phyloP scores from a whole-genome alignment of 2,888 invertebrate genomes.

The Pandemis heparana region DNA sequence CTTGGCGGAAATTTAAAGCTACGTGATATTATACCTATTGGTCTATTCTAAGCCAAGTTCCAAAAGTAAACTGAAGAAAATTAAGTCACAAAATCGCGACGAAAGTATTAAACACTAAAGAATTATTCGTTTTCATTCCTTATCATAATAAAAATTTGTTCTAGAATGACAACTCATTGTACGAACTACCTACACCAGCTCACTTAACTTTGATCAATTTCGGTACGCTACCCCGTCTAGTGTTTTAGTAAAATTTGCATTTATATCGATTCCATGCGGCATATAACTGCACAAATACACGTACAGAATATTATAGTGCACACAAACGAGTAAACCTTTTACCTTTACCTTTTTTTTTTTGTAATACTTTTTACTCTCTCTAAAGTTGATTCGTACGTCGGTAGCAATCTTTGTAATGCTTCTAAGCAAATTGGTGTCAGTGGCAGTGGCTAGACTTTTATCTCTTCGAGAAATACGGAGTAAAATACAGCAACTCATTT shows the following conservation, averaged over 20 bases:
- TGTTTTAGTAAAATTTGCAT: conserved; percentile 39
- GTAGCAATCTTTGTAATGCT: conserved; percentile 38
- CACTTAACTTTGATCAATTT: conserved; percentile 22
- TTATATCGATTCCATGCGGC: conserved; percentile 22
- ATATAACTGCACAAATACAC: conserved; percentile 9
- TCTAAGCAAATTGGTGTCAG: conserved; percentile 40
- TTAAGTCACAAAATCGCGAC: neutral
- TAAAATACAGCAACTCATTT: neutral
- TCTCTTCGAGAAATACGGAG: conserved; percentile 16
- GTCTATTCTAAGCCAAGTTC: no score
- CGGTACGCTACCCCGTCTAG: neutral
- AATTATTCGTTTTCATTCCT: neutral
- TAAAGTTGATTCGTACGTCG: conserved; percentile 3
- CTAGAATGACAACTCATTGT: neutral
- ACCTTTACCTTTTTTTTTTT: no score
- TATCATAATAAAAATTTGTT: no score
- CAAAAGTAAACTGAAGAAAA: neutral
- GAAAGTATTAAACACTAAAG: no score
- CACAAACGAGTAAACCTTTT: neutral
- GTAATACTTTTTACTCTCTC: conserved; percentile 15
- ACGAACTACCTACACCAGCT: neutral
- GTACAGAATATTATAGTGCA: neutral
- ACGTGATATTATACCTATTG: no score
- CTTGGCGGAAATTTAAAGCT: no score
- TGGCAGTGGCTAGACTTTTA: conserved; percentile 15